Conservation (phyloP, 92 coral and sea anemone species). For the Epizoanthus stellaris region DNA sequence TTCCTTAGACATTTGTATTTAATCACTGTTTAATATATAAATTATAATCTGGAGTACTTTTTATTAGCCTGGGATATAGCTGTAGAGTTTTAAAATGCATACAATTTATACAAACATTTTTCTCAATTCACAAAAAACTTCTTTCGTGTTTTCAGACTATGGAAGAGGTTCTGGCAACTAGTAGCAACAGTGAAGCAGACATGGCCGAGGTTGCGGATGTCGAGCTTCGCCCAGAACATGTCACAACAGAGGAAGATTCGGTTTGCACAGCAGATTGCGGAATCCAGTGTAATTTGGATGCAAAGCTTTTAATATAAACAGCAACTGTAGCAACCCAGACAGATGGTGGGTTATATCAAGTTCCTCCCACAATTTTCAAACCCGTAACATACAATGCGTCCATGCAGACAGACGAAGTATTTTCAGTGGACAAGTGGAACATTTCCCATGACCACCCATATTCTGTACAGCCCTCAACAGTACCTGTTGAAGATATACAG, state of each 20-base stretch:
- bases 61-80: no score
- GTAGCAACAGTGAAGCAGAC: neutral
- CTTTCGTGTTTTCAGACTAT: neutral
- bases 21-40: no score
- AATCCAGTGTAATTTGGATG: slow-evolving; percentile 8
- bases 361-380: neutral
- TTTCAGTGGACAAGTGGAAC: neutral
- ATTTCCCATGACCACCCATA: slow-evolving; percentile 24
- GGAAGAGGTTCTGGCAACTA: neutral
- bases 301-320: slow-evolving; percentile 1
- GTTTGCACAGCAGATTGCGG: neutral
- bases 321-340: slow-evolving; percentile 13
- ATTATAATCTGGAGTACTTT: no score
- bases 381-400: slow-evolving; percentile 16
- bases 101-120: no score
- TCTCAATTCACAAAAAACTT: neutral
- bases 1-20: no score
- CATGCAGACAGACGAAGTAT: slow-evolving; percentile 1
- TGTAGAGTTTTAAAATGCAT: no score
- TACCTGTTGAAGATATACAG: neutral
- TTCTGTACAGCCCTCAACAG: neutral
- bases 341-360: neutral
- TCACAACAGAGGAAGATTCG: neutral
- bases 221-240: neutral
- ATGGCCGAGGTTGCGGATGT: neutral